A percentile compares a stretch with the other conserved stretches of the same genome.
These are phyloP conservation scores for Noctua janthe DNA, from an alignment of 2,888 invertebrate genomes.

Conservation along the genomic window DNA sequence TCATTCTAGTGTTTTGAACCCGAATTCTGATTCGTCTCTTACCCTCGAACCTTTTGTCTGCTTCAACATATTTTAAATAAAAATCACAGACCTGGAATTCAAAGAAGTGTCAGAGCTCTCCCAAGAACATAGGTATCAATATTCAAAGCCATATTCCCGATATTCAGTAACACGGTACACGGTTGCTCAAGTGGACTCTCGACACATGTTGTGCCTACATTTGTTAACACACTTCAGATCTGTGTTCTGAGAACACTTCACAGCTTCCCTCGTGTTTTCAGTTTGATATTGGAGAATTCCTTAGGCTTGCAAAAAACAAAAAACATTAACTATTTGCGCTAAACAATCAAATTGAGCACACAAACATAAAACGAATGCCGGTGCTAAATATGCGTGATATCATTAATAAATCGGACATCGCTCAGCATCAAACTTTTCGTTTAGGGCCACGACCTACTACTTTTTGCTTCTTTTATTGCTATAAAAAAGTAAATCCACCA, in stretches of 20 bases:
- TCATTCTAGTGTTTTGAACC: not conserved
- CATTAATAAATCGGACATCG: not conserved
- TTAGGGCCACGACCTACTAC: not conserved
- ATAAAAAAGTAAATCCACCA: not conserved
- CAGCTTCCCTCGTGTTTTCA: constrained; percentile 24
- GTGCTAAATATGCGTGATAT: not conserved
- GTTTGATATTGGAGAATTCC: not conserved
- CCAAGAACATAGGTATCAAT: not conserved
- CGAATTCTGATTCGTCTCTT: not conserved
- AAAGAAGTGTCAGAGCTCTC: not conserved
- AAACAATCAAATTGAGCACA: not conserved
- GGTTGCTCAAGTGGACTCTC: constrained; percentile 35
- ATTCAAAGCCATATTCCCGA: constrained; percentile 36
- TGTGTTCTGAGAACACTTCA: constrained; percentile 35
- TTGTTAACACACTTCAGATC: constrained; percentile 41
- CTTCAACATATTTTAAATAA: constrained; percentile 2
- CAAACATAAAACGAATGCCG: not conserved
- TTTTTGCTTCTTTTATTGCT: not conserved
- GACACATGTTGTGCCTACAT: constrained; percentile 28
- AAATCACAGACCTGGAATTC: not conserved
- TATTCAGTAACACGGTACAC: constrained; percentile 15
- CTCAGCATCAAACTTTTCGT: not conserved
- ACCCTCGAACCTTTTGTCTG: constrained; percentile 1
- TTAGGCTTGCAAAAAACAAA: not conserved
- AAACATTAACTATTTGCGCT: not conserved